Conservation (phyloP, 2,113 vertebrate genomes). For the Cathartes aura region DNA sequence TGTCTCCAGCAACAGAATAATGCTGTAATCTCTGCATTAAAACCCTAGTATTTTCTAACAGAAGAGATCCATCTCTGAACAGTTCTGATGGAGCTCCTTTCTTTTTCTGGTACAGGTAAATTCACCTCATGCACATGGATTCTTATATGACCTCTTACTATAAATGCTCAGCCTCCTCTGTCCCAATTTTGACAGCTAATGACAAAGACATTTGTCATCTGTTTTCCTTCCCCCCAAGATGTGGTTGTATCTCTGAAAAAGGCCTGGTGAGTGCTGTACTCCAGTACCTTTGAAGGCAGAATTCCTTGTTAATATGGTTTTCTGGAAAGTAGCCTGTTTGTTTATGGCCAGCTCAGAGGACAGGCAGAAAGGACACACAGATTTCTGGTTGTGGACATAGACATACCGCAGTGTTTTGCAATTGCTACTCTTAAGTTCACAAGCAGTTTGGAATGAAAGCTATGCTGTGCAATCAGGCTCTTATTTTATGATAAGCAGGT, state of each 20-base stretch:
- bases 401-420: neutral
- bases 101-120: neutral
- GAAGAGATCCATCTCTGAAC: neutral
- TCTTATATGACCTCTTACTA: neutral
- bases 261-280: neutral
- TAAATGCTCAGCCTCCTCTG: neutral
- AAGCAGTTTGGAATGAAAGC: neutral
- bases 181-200: neutral
- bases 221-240: neutral
- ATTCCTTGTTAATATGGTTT: neutral
- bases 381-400: neutral
- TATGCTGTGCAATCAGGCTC: neutral
- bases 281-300: neutral
- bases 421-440: neutral
- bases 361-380: neutral
- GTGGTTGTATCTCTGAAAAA: neutral
- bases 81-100: neutral
- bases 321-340: neutral
- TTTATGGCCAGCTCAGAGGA: neutral
- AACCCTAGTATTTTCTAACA: neutral
- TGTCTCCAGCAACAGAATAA: neutral
- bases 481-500: neutral
- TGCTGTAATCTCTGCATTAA: neutral
- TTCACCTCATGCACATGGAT: neutral
- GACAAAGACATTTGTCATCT: neutral